Conservation (phyloP, 2,888 invertebrate genomes). For the Chaetoderma sp. region DNA sequence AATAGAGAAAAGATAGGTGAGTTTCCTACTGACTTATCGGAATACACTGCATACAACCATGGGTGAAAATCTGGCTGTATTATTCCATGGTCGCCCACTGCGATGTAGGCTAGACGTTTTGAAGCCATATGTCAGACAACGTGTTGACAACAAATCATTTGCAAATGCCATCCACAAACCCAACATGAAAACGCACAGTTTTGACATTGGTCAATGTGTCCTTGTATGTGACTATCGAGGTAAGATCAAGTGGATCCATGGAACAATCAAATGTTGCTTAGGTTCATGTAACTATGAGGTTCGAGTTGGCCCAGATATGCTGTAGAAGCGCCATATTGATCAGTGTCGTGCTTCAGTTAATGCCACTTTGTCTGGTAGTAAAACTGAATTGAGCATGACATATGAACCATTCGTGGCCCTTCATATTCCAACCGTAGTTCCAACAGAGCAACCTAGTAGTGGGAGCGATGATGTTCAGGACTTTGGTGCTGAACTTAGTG, state of each 20-base stretch:
- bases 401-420: too few species aligned
- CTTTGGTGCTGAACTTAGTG: too few species aligned
- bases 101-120: background rate
- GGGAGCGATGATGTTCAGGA: too few species aligned
- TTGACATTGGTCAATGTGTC: background rate
- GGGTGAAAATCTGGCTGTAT: background rate
- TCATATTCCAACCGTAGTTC: too few species aligned
- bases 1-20: background rate
- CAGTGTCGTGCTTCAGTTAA: background rate
- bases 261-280: too few species aligned
- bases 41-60: constrained; percentile 21
- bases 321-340: background rate
- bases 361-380: too few species aligned
- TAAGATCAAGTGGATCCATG: background rate
- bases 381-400: too few species aligned
- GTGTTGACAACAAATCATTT: background rate
- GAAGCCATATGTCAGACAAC: background rate
- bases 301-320: background rate
- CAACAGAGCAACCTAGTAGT: too few species aligned
- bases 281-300: background rate
- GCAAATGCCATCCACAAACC: background rate
- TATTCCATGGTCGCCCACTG: background rate
- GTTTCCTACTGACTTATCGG: constrained; percentile 15
- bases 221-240: background rate
- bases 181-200: background rate